phyloP scores from a whole-genome alignment of 2,113 vertebrate genomes.

The Hyperopisus bebe region DNA sequence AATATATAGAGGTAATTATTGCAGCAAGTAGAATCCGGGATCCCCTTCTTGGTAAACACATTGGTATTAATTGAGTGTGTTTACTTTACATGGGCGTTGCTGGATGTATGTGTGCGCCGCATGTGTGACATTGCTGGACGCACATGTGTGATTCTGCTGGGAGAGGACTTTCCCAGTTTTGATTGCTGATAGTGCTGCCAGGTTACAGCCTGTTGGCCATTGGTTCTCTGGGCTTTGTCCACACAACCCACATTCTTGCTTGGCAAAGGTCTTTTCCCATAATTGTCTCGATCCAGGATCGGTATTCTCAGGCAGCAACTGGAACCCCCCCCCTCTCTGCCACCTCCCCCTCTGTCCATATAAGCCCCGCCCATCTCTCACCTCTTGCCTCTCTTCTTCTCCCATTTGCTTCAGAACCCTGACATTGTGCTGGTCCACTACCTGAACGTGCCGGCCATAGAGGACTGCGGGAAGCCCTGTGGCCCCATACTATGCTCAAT shows the following conservation, averaged over 20 bases:
- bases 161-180: not conserved
- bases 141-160: not conserved
- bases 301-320: not conserved
- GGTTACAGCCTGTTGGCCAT: not conserved
- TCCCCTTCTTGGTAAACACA: conserved; percentile 54
- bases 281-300: not conserved
- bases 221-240: not conserved
- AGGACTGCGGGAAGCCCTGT: conserved; percentile 96
- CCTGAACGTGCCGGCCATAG: conserved; percentile 97
- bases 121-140: not conserved
- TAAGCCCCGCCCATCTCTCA: conserved; percentile 28
- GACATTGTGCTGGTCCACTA: conserved; percentile 98
- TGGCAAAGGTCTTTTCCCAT: not conserved
- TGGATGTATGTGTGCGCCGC: not conserved
- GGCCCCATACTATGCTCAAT: conserved; percentile 98
- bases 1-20: conserved; percentile 54
- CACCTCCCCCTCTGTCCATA: conserved; percentile 9
- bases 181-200: not conserved
- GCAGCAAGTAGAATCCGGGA: conserved; percentile 46
- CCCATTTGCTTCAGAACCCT: conserved; percentile 72
- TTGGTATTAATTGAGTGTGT: conserved; percentile 56
- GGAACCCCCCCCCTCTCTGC: not conserved
- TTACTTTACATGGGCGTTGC: conserved; percentile 46
- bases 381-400: not conserved
- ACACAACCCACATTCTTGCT: not conserved